Base-by-base conservation (phyloP, 92 coral and sea anemone genomes). In the Umimayanthus chanpuru region DNA sequence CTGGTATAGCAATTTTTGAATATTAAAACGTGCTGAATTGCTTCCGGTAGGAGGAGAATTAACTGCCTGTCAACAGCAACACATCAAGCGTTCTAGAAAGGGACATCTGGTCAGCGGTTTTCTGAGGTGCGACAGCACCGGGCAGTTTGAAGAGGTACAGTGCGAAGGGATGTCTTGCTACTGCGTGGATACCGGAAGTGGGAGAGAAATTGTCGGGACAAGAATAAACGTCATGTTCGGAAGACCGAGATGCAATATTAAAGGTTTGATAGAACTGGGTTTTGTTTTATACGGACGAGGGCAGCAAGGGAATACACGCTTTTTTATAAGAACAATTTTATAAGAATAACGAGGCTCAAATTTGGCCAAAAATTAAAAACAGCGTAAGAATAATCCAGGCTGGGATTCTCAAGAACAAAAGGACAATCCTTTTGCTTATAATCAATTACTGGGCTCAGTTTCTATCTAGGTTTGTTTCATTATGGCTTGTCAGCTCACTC, bases 171-270 rank as follows among this genome's bases (percentile, higher is more conserved):
- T 77, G 74, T 81, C 85, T 10, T 94, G 98, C 75, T 93, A 85
- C 47, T 94, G 98, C 72, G 98, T 94, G 50, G 93, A 94, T 75
- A 32, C 91, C 18, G 89, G 89, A 38, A 94, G 76, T 72, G 98
- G 98, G 21, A 68, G 86, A 73, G 80, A 64, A 53, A 82, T 87
- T 40, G 74, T 65, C 53, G 98, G 90, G 12, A 93, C 95, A 3
- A 89, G 88, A 28, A 89, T 94, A 4, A 87, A 55, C 38, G 74
- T 87, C 50, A 61, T 66, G 23, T 30, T 87, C 49, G 98, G 98
- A 29, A 87, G 83, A 56, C 98, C 98, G n/a, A 92, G 88, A 80
- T 94, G 98, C 72, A 76, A 77, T 39, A 80, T 86, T 29, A 7
- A 85, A 93, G 98, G 98, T 94, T 75, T 1, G 26, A 21, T 26